Evolutionary conservation across 2,113 vertebrate genomes (phyloP).

Genomic region (Hippotragus niger): DNA sequence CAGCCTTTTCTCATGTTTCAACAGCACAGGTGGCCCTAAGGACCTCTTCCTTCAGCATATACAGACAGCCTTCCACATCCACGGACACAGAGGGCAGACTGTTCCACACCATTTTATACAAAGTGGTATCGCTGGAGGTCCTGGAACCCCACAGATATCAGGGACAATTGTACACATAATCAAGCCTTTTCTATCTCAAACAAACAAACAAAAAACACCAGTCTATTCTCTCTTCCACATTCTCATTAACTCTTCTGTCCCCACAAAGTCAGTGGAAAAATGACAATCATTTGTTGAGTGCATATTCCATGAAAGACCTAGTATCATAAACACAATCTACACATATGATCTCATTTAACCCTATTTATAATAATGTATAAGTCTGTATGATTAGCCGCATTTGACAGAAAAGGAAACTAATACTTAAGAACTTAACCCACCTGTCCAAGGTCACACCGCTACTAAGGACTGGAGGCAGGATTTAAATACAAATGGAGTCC

Average conservation of each 20-base stretch:
- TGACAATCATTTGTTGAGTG: background rate
- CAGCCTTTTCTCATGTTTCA: background rate
- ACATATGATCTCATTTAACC: background rate
- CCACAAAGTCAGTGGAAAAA: constrained; percentile 21
- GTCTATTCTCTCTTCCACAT: background rate
- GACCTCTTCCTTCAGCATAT: background rate
- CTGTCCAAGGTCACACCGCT: background rate
- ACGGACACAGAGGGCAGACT: background rate
- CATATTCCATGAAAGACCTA: background rate
- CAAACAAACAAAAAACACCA: background rate
- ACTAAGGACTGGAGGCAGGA: background rate
- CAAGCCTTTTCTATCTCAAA: background rate
- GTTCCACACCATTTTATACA: background rate
- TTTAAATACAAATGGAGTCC: constrained; percentile 1
- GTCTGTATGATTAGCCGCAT: background rate
- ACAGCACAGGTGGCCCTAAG: background rate
- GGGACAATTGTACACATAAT: background rate
- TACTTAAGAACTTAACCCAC: background rate
- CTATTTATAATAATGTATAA: background rate
- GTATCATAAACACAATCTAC: background rate
- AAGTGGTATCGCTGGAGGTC: background rate
- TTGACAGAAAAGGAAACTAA: background rate
- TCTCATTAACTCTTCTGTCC: background rate
- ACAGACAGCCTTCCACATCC: background rate
- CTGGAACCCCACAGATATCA: background rate